These are phyloP conservation scores for Caenorhabditis afra DNA, from an alignment of 2,888 invertebrate genomes.

Conservation along the genomic window DNA sequence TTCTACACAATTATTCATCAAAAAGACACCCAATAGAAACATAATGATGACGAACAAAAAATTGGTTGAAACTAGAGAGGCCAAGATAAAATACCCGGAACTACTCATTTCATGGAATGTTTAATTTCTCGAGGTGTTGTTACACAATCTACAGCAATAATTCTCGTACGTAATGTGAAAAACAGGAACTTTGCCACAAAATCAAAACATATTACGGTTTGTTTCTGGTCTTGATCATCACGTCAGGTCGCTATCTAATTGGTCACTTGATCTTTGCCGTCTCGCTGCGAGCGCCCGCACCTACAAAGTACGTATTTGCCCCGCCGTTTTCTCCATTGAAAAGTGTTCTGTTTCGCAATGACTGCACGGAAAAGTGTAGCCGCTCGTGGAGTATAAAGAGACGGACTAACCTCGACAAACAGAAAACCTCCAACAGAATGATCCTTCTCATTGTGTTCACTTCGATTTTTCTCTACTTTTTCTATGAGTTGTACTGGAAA, in stretches of 20 bases:
- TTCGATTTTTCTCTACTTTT: conserved; percentile 5
- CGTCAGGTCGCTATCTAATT: neutral
- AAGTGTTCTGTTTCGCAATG: neutral
- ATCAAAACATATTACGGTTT: too few relatives aligned
- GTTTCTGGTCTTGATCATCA: neutral
- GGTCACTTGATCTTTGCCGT: neutral
- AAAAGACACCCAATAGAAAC: too few relatives aligned
- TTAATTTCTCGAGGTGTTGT: too few relatives aligned
- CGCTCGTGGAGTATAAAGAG: neutral
- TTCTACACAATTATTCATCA: too few relatives aligned
- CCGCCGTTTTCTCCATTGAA: neutral
- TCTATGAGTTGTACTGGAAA: conserved; percentile 63
- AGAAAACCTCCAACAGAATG: conserved; percentile 15
- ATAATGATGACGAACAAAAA: too few relatives aligned
- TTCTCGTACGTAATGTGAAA: too few relatives aligned
- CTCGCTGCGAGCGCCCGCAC: neutral
- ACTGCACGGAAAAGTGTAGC: conserved; percentile 52
- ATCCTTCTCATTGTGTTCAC: conserved; percentile 18
- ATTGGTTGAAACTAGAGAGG: too few relatives aligned
- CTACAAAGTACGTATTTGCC: conserved; percentile 49
- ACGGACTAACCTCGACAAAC: neutral
- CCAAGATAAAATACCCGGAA: too few relatives aligned
- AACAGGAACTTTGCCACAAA: too few relatives aligned
- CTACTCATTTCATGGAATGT: too few relatives aligned
- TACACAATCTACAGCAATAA: too few relatives aligned